Percentiles rank a stretch among this genome's conserved stretches.
Evolutionary conservation across 2,888 invertebrate genomes (phyloP).

Genomic region (Odontocerum albicorne): DNA sequence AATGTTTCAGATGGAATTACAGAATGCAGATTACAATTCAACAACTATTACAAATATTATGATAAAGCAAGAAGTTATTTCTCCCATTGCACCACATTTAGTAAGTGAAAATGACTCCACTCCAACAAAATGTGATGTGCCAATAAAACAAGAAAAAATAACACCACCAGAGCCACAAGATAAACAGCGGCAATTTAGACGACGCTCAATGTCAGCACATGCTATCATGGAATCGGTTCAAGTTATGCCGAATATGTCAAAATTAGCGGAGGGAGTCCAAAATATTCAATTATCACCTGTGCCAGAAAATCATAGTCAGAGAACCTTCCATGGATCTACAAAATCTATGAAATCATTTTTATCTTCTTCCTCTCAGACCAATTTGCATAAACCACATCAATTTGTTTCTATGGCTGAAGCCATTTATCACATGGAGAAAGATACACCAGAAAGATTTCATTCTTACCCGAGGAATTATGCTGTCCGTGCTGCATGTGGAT

Average conservation of each 20-base stretch:
- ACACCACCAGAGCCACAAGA: neutral
- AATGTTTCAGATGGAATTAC: too few species aligned
- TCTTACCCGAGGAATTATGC: conserved; percentile 35
- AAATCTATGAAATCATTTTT: conserved; percentile 23
- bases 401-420: conserved; percentile 64
- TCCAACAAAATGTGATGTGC: neutral
- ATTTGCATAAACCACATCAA: conserved; percentile 39
- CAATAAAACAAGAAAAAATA: conserved; percentile 1
- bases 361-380: conserved; percentile 26
- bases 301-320: neutral
- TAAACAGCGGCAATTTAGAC: conserved; percentile 6
- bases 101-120: neutral
- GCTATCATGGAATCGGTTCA: conserved; percentile 21
- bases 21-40: too few species aligned
- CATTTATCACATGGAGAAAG: conserved; percentile 57
- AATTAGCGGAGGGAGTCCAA: conserved; percentile 4
- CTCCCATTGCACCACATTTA: conserved; percentile 4
- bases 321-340: conserved; percentile 1
- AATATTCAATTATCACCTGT: conserved; percentile 14
- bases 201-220: conserved; percentile 30
- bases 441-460: conserved; percentile 61
- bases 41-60: too few species aligned
- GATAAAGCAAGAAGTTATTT: conserved; percentile 23
- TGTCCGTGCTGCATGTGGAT: conserved; percentile 37
- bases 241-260: neutral